Percentiles rank a stretch among this genome's conserved stretches.
Evolutionary conservation across 2,113 vertebrate genomes (phyloP).

Genomic region (Turdus rufiventris): DNA sequence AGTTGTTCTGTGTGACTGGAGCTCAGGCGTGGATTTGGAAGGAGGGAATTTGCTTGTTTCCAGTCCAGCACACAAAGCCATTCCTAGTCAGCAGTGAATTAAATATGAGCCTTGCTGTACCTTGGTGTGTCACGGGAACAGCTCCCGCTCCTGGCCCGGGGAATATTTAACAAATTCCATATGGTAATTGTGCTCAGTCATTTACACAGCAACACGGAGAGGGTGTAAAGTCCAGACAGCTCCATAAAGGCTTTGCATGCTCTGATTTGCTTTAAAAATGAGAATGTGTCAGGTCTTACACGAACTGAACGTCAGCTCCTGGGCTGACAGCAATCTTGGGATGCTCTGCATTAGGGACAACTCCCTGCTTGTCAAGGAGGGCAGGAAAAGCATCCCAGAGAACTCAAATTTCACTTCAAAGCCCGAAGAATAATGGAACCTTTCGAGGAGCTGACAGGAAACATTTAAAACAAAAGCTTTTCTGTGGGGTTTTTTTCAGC

Average conservation of each 20-base stretch:
- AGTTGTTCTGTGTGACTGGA: background rate
- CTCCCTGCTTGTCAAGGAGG: background rate
- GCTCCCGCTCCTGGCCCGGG: background rate
- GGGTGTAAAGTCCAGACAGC: background rate
- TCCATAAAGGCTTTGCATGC: background rate
- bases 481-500: background rate
- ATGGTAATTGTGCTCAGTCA: background rate
- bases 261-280: background rate
- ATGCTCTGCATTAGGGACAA: background rate
- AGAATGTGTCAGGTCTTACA: background rate
- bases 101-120: background rate
- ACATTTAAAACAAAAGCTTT: constrained; percentile 38
- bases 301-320: background rate
- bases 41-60: background rate
- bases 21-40: background rate
- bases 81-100: background rate
- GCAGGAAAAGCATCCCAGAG: background rate
- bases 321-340: background rate
- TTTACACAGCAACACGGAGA: background rate
- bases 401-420: background rate
- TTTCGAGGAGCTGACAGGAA: background rate
- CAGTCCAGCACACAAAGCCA: constrained; percentile 10
- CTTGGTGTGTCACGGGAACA: background rate
- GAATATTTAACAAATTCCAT: background rate
- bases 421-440: background rate